phyloP scores from a whole-genome alignment of 2,888 invertebrate genomes.

The Itoplectis maculator region DNA sequence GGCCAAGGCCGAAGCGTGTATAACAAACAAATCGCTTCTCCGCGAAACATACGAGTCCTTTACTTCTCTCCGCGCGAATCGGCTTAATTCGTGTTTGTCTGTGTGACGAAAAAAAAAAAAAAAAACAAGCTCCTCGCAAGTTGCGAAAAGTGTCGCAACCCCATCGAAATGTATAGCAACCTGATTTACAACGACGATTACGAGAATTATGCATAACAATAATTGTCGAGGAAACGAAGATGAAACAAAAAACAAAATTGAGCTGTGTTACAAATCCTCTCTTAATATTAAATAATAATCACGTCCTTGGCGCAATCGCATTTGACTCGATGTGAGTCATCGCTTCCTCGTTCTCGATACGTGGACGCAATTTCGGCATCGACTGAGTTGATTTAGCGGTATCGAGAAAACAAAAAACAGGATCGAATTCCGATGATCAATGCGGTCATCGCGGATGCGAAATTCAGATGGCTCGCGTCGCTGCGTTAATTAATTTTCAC shows the following conservation, averaged over 20 bases:
- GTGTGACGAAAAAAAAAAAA: too few species aligned
- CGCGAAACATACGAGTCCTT: background rate
- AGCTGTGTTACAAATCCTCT: background rate
- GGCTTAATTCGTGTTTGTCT: too few species aligned
- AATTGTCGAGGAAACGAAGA: background rate
- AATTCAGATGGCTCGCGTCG: background rate
- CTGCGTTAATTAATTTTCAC: slow-evolving; percentile 78
- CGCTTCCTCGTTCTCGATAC: background rate
- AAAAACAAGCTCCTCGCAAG: slow-evolving; percentile 1
- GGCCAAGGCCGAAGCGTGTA: slow-evolving; percentile 51
- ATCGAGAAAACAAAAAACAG: background rate
- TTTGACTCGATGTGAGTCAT: slow-evolving; percentile 11
- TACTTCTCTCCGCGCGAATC: too few species aligned
- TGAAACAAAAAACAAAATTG: background rate
- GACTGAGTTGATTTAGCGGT: background rate
- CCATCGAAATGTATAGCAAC: background rate
- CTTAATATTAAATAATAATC: slow-evolving; percentile 21
- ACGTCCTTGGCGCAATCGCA: background rate
- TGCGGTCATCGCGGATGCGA: background rate
- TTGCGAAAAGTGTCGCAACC: slow-evolving; percentile 38
- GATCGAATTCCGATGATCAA: background rate
- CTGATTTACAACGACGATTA: background rate
- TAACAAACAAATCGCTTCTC: slow-evolving; percentile 38
- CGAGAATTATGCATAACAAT: slow-evolving; percentile 17
- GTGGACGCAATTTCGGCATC: background rate